Conservation (phyloP, 2,113 vertebrate species). For the Rhinopithecus roxellana region DNA sequence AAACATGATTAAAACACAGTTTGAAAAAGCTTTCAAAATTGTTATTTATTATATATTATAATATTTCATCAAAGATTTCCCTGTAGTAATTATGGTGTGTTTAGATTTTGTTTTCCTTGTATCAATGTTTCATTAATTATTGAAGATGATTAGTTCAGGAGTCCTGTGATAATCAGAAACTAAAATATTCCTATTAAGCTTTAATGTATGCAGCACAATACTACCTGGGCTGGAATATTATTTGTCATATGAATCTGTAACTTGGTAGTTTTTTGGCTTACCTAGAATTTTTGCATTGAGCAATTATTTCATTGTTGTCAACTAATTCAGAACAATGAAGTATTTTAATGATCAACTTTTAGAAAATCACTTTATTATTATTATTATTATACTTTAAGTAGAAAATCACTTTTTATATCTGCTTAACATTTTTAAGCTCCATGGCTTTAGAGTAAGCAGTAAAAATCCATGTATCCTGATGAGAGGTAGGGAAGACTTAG, state of each 20-base stretch:
- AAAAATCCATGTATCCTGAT: constrained; percentile 15
- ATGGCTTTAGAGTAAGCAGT: not conserved
- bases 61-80: constrained; percentile 78
- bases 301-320: constrained; percentile 11
- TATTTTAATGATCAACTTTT: constrained; percentile 26
- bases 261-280: not conserved
- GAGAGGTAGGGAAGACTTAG: not conserved
- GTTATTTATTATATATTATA: constrained; percentile 80
- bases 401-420: not conserved
- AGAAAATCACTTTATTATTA: not conserved
- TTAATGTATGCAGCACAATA: constrained; percentile 21
- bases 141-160: constrained; percentile 76
- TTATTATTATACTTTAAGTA: no score
- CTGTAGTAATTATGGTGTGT: constrained; percentile 71
- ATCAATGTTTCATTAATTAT: constrained; percentile 70
- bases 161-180: constrained; percentile 74
- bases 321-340: constrained; percentile 8
- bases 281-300: constrained; percentile 34
- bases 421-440: constrained; percentile 11
- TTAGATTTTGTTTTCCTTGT: constrained; percentile 74
- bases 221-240: not conserved
- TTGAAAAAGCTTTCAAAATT: constrained; percentile 74
- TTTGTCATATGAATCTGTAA: constrained; percentile 31
- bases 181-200: constrained; percentile 46
- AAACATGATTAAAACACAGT: constrained; percentile 78